Percentiles rank a stretch among this genome's conserved stretches.
These are phyloP conservation scores for Homalodisca vitripennis DNA, from an alignment of 1,140 invertebrate species.

Conservation along the genomic window DNA sequence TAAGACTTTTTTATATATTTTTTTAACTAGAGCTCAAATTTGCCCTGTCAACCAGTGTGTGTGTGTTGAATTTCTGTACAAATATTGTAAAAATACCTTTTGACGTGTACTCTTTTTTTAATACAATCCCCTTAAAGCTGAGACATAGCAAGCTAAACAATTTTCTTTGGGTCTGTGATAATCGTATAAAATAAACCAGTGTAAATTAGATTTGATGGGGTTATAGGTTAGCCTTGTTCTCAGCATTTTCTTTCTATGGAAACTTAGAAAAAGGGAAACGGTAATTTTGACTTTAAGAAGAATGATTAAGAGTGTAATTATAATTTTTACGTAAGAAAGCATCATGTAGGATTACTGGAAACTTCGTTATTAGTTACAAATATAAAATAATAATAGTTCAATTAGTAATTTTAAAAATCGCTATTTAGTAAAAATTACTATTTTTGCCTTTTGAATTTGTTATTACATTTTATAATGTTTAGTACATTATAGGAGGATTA, in stretches of 20 bases:
- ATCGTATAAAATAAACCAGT: constrained; percentile 14
- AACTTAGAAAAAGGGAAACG: too few species aligned
- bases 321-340: too few species aligned
- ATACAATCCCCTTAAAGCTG: constrained; percentile 13
- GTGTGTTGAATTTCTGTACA: constrained; percentile 3
- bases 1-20: not conserved
- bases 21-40: constrained; percentile 21
- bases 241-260: constrained; percentile 5
- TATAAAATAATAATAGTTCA: not conserved
- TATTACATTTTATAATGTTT: not conserved
- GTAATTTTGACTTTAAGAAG: not conserved
- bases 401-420: not conserved
- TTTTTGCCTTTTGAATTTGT: not conserved
- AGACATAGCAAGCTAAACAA: constrained; percentile 10
- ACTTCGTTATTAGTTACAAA: too few species aligned
- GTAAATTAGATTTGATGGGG: constrained; percentile 13
- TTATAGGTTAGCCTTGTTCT: not conserved
- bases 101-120: constrained; percentile 15
- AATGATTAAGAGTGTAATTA: too few species aligned
- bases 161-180: constrained; percentile 27
- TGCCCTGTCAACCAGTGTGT: not conserved
- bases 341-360: too few species aligned
- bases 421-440: not conserved
- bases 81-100: constrained; percentile 18
- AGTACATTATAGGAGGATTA: not conserved